phyloP scores from a whole-genome alignment of 2,797 vertebrate genomes.

The Rhabdophis nuchalis region DNA sequence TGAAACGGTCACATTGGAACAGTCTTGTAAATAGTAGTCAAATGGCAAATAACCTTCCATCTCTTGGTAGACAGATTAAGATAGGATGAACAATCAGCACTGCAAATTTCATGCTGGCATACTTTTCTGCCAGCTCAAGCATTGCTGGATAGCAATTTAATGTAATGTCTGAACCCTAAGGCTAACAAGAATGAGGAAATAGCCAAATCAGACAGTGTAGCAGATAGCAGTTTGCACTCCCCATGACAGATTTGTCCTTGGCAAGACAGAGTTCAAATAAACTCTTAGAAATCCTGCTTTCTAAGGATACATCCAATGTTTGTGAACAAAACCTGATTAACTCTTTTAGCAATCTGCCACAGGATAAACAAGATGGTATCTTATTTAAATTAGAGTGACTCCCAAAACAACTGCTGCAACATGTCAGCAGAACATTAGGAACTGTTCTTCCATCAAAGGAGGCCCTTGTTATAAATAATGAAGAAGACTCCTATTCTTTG shows the following conservation, averaged over 20 bases:
- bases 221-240: neutral
- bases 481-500: neutral
- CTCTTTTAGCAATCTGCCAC: neutral
- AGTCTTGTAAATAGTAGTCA: neutral
- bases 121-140: neutral
- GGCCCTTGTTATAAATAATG: neutral
- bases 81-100: neutral
- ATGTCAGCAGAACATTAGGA: neutral
- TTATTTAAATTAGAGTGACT: neutral
- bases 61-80: neutral
- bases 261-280: neutral
- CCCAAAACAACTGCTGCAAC: neutral
- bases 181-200: neutral
- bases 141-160: neutral
- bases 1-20: neutral
- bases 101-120: neutral
- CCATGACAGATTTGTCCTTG: neutral
- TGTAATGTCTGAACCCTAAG: neutral
- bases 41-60: neutral
- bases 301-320: neutral
- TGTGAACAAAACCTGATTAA: neutral
- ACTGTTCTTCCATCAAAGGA: neutral
- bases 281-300: neutral
- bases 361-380: neutral
- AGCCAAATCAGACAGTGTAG: neutral